Evolutionary conservation across 2,888 invertebrate species (phyloP).

Genomic region (Anorthoa munda): DNA sequence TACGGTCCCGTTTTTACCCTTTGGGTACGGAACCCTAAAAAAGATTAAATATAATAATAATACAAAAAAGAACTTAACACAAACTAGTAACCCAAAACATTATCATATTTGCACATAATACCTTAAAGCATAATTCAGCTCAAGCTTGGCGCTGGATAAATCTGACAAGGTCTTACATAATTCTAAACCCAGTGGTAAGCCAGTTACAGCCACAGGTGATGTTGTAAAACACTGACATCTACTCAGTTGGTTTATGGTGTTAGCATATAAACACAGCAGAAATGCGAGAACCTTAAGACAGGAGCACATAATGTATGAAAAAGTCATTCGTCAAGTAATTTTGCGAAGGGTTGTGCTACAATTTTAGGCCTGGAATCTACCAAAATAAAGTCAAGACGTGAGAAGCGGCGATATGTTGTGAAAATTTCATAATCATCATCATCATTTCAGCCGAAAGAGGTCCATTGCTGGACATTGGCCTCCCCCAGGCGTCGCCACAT

Average conservation of each 20-base stretch:
- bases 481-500: too few relatives aligned
- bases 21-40: too few relatives aligned
- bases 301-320: not conserved
- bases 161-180: constrained; percentile 39
- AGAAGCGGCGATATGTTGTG: not conserved
- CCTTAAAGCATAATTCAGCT: constrained; percentile 4
- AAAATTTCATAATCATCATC: not conserved
- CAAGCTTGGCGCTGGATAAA: constrained; percentile 37
- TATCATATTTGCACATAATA: constrained; percentile 24
- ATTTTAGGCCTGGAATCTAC: not conserved
- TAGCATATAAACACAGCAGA: not conserved
- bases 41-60: too few relatives aligned
- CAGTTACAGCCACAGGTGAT: constrained; percentile 45
- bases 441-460: too few relatives aligned
- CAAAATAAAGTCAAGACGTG: not conserved
- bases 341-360: too few relatives aligned
- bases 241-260: constrained; percentile 29
- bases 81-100: not conserved
- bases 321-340: not conserved
- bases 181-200: constrained; percentile 32
- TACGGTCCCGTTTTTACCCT: too few relatives aligned
- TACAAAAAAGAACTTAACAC: not conserved
- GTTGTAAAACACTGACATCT: constrained; percentile 37
- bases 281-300: not conserved
- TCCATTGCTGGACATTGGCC: too few relatives aligned